Evolutionary conservation across 2,797 vertebrate species (phyloP).

Genomic region (Simalia tracyae): DNA sequence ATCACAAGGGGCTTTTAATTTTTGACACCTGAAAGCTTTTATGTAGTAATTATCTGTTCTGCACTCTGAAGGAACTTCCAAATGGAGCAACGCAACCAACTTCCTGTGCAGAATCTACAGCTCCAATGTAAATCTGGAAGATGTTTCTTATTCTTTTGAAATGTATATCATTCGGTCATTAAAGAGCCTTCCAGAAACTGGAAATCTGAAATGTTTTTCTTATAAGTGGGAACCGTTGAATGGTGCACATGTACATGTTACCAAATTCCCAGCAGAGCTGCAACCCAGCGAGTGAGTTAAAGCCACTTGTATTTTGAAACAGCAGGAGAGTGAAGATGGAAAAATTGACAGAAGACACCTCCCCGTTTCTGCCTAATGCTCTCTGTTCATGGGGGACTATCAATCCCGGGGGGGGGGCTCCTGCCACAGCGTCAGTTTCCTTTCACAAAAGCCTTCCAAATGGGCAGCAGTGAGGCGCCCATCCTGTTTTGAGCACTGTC

Average conservation of each 20-base stretch:
- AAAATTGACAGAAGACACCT: background rate
- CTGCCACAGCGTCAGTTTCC: background rate
- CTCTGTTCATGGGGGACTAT: background rate
- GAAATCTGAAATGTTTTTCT: background rate
- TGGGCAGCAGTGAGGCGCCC: fast-evolving
- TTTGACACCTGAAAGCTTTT: background rate
- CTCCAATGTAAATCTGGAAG: too few species aligned
- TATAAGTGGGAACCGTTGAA: background rate
- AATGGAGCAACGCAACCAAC: background rate
- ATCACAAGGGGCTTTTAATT: background rate
- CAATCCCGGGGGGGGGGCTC: background rate
- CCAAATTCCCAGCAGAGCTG: background rate
- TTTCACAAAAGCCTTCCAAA: background rate
- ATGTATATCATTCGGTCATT: background rate
- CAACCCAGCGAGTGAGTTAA: background rate
- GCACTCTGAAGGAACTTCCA: background rate
- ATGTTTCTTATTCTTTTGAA: background rate
- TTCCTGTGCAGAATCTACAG: background rate
- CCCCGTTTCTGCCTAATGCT: background rate
- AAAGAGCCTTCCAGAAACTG: slow-evolving; percentile 37
- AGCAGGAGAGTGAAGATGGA: background rate
- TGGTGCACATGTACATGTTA: background rate
- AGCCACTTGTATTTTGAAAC: slow-evolving; percentile 19
- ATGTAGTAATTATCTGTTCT: background rate
- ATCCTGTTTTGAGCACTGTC: slow-evolving; percentile 44